Percentiles rank a stretch among this genome's conserved stretches.
phyloP scores from a whole-genome alignment of 2,888 invertebrate genomes.

The Allacma fusca region DNA sequence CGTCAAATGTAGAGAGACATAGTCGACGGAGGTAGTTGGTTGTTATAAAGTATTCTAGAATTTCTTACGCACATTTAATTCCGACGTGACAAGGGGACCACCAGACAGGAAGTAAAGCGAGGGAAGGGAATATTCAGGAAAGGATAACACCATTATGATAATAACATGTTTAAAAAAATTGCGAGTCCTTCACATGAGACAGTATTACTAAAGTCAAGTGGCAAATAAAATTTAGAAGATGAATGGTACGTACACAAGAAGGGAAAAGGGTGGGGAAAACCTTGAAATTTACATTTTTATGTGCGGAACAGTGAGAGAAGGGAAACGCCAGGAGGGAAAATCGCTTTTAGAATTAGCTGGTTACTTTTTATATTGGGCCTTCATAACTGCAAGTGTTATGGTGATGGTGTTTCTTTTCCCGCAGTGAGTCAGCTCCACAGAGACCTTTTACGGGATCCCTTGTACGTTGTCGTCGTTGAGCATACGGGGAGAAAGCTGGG shows the following conservation, averaged over 20 bases:
- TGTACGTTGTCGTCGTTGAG: not conserved
- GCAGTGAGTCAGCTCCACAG: not conserved
- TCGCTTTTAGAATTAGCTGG: conserved; percentile 8
- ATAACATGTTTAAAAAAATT: conserved; percentile 14
- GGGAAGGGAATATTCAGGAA: not conserved
- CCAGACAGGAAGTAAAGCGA: not conserved
- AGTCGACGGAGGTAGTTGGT: too few relatives aligned
- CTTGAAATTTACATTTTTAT: conserved; percentile 2
- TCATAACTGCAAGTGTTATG: conserved; percentile 9
- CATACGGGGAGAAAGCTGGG: too few relatives aligned
- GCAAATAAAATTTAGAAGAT: not conserved
- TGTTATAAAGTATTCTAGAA: too few relatives aligned
- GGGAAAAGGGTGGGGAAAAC: conserved; percentile 3
- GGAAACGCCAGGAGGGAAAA: not conserved
- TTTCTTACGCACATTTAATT: too few relatives aligned
- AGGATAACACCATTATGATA: conserved; percentile 11
- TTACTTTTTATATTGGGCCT: conserved; percentile 12
- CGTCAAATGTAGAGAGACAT: too few relatives aligned
- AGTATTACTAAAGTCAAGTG: conserved; percentile 11
- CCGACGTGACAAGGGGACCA: not conserved
- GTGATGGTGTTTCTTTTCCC: not conserved
- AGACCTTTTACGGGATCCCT: not conserved
- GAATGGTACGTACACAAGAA: not conserved
- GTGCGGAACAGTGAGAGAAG: not conserved
- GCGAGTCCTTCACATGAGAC: not conserved